Evolutionary conservation across 2,888 invertebrate species (phyloP), one percentile per base, ranked within the genome.

Genomic region (Hirtodrosophila trivittata): DNA sequence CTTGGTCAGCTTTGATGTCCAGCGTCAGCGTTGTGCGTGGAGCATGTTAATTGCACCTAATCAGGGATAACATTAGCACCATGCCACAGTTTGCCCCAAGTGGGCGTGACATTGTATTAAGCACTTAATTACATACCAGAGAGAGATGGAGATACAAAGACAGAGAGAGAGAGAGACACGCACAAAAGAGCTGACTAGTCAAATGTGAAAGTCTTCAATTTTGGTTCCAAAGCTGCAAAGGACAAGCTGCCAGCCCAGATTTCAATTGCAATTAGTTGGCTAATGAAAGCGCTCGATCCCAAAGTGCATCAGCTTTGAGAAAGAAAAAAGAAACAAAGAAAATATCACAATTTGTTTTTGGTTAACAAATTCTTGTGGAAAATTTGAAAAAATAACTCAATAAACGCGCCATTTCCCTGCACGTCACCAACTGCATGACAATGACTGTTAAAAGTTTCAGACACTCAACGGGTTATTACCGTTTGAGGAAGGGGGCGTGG

Each of bases 391-490:
- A 74, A 64, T 84, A 84, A 80, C 81, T 75, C 58, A 77, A 80
- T 80, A 75, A 81, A 57, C 46, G 21, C 37, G 25, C 42, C 57
- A 55, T 41, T 49, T 18, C 46, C 13, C 1, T 37, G 42, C 18
- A 42, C 16, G 2, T 21, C 5, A 30, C 21, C 46, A 16, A 26
- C 16, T 41, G 33, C 13, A 43, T 64, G 55, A 56, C 73, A 58
- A 72, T 72, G 71, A 71, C 71, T 63, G 51, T 64, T 68, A 72
- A 58, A 72, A 41, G 54, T 35, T 43, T 30, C 55, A 52, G 80
- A 73, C 86, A 81, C 69, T 77, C 81, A 69, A 70, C 69, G 84
- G 77, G 81, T 80, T 86, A 86, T 86, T 82, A 85, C 65, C 56
- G 68, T 46, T 14, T 28, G 12, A 46, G 46, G 43, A n/a, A 54